These are phyloP conservation scores for Sarcophilus harrisii DNA, from an alignment of 2,797 vertebrate genomes.

Conservation along the genomic window DNA sequence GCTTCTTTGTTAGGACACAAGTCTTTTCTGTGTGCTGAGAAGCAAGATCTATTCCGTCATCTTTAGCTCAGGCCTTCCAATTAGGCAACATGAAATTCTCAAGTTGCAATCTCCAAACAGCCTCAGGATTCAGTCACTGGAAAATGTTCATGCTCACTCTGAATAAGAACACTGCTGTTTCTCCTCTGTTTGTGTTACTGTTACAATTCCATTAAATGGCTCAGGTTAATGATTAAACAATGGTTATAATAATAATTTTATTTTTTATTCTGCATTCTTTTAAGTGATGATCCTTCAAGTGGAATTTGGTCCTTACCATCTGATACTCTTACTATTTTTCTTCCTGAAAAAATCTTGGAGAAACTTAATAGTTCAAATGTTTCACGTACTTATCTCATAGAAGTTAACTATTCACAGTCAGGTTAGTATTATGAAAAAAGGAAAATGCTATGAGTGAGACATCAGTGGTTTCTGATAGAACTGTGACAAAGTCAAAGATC, in stretches of 20 bases:
- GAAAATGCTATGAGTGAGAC: not conserved
- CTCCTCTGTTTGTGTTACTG: constrained; percentile 10
- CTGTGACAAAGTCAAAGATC: not conserved
- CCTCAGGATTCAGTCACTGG: constrained; percentile 24
- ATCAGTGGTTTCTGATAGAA: constrained; percentile 3
- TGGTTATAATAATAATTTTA: not conserved
- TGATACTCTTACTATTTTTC: not conserved
- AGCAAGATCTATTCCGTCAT: constrained; percentile 36
- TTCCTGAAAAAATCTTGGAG: not conserved
- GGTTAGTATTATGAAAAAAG: not conserved
- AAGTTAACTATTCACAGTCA: not conserved
- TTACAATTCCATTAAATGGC: constrained; percentile 8
- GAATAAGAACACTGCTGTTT: constrained; percentile 16
- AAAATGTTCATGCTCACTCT: constrained; percentile 25
- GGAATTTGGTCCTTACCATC: not conserved
- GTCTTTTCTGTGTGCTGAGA: constrained; percentile 29
- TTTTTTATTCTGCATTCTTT: not conserved
- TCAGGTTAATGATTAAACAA: constrained; percentile 17
- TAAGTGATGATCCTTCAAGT: not conserved
- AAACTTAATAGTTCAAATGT: constrained; percentile 16
- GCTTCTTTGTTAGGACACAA: constrained; percentile 59
- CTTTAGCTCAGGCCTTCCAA: not conserved
- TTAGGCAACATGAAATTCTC: not conserved
- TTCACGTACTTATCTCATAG: not conserved
- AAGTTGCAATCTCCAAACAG: constrained; percentile 21